Conservation (phyloP, 2,888 invertebrate species). For the Perizoma affinitatum region DNA sequence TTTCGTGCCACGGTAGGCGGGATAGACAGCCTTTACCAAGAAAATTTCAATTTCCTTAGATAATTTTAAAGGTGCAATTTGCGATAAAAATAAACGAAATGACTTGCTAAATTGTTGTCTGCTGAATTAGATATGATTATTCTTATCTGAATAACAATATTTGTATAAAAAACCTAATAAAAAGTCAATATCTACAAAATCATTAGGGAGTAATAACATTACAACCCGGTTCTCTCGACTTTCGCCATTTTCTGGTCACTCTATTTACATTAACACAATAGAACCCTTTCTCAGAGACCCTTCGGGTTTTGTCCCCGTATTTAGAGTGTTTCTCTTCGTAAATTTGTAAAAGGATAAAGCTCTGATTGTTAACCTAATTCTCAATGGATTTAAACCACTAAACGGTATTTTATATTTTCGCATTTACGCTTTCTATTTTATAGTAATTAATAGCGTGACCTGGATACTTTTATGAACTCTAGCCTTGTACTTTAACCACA, state of each 20-base stretch:
- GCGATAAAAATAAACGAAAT: not conserved
- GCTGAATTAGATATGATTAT: too few species aligned
- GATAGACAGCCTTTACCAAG: not conserved
- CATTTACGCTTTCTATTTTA: conserved; percentile 4
- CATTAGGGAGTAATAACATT: conserved; percentile 3
- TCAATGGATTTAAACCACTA: not conserved
- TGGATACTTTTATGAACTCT: too few species aligned
- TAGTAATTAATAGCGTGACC: not conserved
- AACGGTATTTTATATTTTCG: conserved; percentile 1
- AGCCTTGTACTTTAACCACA: too few species aligned
- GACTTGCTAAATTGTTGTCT: too few species aligned
- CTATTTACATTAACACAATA: conserved; percentile 34
- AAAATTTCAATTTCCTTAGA: not conserved
- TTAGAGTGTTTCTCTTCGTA: conserved; percentile 30
- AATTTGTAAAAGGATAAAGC: conserved; percentile 27
- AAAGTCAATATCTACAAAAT: conserved; percentile 5
- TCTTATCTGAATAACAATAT: too few species aligned
- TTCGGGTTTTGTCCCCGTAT: conserved; percentile 25
- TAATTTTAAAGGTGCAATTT: not conserved
- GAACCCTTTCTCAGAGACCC: conserved; percentile 29
- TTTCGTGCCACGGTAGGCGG: too few species aligned
- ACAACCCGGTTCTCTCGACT: conserved; percentile 7
- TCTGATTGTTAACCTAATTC: conserved; percentile 27
- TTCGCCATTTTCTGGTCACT: conserved; percentile 19
- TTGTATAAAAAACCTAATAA: not conserved